Percentiles rank a stretch among this genome's conserved stretches.
Conservation (phyloP, 2,113 vertebrate genomes). For the Hippopotamus amphibius region DNA sequence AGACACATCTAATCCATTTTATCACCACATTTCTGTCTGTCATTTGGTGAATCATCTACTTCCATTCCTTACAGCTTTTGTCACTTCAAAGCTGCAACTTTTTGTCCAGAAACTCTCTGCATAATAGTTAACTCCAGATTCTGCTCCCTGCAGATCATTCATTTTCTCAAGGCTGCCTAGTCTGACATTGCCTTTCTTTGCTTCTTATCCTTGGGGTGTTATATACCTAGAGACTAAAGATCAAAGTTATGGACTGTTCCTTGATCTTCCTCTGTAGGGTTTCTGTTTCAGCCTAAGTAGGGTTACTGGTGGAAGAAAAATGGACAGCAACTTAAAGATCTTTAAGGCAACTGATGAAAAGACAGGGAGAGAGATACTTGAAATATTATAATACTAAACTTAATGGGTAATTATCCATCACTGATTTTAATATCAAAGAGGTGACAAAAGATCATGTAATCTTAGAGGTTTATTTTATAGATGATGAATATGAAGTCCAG, state of each 20-base stretch:
- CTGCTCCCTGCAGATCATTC: neutral
- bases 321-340: conserved; percentile 54
- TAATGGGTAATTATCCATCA: conserved; percentile 5
- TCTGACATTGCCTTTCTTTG: conserved; percentile 50
- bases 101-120: conserved; percentile 56
- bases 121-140: conserved; percentile 56
- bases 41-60: conserved; percentile 32
- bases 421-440: neutral
- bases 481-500: neutral
- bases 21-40: conserved; percentile 10
- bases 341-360: neutral
- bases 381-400: neutral
- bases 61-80: conserved; percentile 17
- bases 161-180: conserved; percentile 45
- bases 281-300: conserved; percentile 55
- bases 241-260: conserved; percentile 66
- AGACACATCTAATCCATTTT: neutral
- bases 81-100: conserved; percentile 60
- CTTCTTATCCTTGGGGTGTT: conserved; percentile 66
- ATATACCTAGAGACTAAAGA: conserved; percentile 66
- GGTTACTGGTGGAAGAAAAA: conserved; percentile 56
- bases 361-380: neutral
- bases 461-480: neutral
- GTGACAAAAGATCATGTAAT: neutral
- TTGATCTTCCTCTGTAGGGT: conserved; percentile 72